Conservation (phyloP, 2,888 invertebrate genomes). For the Pyrocoelia pectoralis region DNA sequence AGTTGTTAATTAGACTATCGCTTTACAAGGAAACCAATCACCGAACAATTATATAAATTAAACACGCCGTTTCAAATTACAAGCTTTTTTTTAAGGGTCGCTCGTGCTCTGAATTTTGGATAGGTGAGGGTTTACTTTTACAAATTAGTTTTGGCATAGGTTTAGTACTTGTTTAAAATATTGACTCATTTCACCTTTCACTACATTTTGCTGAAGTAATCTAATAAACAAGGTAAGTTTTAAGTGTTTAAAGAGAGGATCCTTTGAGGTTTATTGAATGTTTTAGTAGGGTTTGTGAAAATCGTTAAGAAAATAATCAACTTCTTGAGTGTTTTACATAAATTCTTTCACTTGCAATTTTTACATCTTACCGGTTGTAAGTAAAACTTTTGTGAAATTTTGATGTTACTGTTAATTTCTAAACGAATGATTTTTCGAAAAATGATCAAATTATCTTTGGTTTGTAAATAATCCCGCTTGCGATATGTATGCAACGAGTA, state of each 20-base stretch:
- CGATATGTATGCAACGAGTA: too few species aligned
- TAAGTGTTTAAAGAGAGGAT: neutral
- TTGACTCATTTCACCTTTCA: constrained; percentile 38
- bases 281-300: too few species aligned
- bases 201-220: neutral
- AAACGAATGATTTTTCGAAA: too few species aligned
- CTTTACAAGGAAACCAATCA: neutral
- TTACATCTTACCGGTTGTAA: too few species aligned
- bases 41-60: neutral
- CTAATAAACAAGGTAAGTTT: neutral
- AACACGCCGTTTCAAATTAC: constrained; percentile 29
- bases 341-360: too few species aligned
- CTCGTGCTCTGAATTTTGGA: constrained; percentile 35
- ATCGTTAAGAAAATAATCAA: too few species aligned
- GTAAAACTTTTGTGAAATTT: too few species aligned
- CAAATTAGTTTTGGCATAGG: constrained; percentile 41
- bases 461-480: too few species aligned
- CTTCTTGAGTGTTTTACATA: too few species aligned
- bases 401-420: too few species aligned
- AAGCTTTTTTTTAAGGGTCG: constrained; percentile 26
- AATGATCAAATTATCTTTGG: too few species aligned
- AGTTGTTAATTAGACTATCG: neutral
- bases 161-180: constrained; percentile 31
- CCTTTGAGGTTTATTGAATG: too few species aligned
- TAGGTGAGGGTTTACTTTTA: constrained; percentile 44